A percentile compares a stretch with the other conserved stretches of the same genome.
phyloP scores from a whole-genome alignment of 2,888 invertebrate genomes.

The Apamea epomidion region DNA sequence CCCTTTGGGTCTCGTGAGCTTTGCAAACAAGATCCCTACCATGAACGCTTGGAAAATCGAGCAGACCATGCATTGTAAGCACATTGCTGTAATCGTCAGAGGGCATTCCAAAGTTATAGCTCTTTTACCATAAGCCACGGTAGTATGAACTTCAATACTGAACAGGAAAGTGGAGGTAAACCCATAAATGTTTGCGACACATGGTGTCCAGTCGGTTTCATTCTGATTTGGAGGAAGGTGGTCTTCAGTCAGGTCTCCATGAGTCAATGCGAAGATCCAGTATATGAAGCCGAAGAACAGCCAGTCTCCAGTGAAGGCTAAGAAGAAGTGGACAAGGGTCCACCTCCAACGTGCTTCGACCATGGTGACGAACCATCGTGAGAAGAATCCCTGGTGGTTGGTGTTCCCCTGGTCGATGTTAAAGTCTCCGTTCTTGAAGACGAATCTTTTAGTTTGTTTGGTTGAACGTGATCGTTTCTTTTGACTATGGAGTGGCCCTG shows the following conservation, averaged over 20 bases:
- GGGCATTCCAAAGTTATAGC: slow-evolving; percentile 98
- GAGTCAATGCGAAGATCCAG: slow-evolving; percentile 97
- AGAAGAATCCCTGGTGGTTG: slow-evolving; percentile 91
- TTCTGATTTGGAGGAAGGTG: slow-evolving; percentile 91
- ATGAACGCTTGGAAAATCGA: slow-evolving; percentile 96
- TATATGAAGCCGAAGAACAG: slow-evolving; percentile 96
- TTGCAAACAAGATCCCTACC: slow-evolving; percentile 98
- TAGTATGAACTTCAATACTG: slow-evolving; percentile 98
- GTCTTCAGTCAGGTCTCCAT: slow-evolving; percentile 95
- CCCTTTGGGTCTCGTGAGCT: slow-evolving; percentile 98
- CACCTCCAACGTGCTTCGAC: slow-evolving; percentile 98
- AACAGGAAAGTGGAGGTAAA: slow-evolving; percentile 98
- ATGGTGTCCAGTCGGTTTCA: slow-evolving; percentile 93
- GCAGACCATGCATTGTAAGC: slow-evolving; percentile 98
- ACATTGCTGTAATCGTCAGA: slow-evolving; percentile 98
- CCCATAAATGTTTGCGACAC: slow-evolving; percentile 95
- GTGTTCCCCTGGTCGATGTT: slow-evolving; percentile 94
- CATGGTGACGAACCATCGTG: slow-evolving; percentile 95
- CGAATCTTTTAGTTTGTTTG: slow-evolving; percentile 88
- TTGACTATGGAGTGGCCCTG: slow-evolving; percentile 66
- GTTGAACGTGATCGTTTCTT: slow-evolving; percentile 54
- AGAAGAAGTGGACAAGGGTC: slow-evolving; percentile 96
- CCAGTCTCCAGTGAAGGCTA: slow-evolving; percentile 97
- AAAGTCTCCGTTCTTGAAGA: slow-evolving; percentile 96
- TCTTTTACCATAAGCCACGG: slow-evolving; percentile 96